Evolutionary conservation across 2,888 invertebrate species (phyloP), one percentile per base, ranked within the genome.

Genomic region (Dilophus febrilis): DNA sequence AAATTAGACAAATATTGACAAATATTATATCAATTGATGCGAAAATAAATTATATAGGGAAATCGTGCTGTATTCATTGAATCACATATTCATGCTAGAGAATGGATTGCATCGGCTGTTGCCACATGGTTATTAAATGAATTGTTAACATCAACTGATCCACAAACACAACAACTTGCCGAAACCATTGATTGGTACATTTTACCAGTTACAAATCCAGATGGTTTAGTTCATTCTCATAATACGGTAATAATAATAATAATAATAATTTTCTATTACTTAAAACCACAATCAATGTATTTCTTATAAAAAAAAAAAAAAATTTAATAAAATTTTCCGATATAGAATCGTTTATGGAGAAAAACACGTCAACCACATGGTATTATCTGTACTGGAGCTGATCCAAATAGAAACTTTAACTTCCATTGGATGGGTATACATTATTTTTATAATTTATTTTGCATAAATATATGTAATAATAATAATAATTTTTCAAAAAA

Each of bases 141-240:
- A 54, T 58, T 84, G 14, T 56, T 83, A 13, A 74, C 70, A 1
- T 76, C 74, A 31, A 52, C 53, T 2, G 67, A 77, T 45, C 48
- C 65, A 2, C 60, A 59, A 26, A 64, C 76, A 0, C 64, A 71
- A 18, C 53, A 59, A 8, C 55, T 82, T 49, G 73, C 77, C 2
- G 71, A 78, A 45, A 65, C 65, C 40, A 73, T 76, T 47, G 76
- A 82, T 48, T 84, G 81, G 80, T 77, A 81, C 51, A 67, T 84
- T 44, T 66, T 84, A 42, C 82, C 83, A 0, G 71, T 76, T 0
- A 59, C 68, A 3, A 83, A 83, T 55, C 79, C 80, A 26, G 82
- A 83, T 60, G 82, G 82, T n/a, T 82, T 77, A 52, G 68, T 52
- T 2, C 78, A 72, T 50, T 71, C 76, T 0, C 75, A 76, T 49